These are phyloP conservation scores for Syrphus vitripennis DNA, from an alignment of 2,888 invertebrate species.

Conservation along the genomic window DNA sequence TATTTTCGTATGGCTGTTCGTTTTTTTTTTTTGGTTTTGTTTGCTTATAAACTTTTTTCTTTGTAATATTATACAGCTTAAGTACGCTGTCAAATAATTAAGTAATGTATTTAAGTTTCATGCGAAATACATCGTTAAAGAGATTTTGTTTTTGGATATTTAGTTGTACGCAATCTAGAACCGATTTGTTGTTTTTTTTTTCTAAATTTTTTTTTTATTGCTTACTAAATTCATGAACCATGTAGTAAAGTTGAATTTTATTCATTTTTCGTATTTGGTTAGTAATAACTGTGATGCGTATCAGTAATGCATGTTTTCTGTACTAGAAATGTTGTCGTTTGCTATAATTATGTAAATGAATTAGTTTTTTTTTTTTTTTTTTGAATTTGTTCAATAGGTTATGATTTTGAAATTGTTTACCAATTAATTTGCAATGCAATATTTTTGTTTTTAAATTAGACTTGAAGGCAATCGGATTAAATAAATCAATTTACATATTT, in stretches of 20 bases:
- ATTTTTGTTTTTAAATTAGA: constrained; percentile 24
- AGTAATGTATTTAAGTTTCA: constrained; percentile 38
- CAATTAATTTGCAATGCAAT: constrained; percentile 33
- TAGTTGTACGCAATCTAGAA: constrained; percentile 40
- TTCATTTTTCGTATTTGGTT: constrained; percentile 42
- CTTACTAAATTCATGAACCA: constrained; percentile 57
- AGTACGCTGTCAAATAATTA: constrained; percentile 43
- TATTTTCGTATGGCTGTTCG: constrained; percentile 35
- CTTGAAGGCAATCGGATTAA: constrained; percentile 36
- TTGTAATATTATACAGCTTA: constrained; percentile 34
- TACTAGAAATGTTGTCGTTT: constrained; percentile 55
- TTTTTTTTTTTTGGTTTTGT: constrained; percentile 16
- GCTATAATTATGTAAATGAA: constrained; percentile 47
- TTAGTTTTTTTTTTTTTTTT: constrained; percentile 7
- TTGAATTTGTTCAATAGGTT: constrained; percentile 28
- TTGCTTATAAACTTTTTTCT: constrained; percentile 15
- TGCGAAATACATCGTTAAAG: constrained; percentile 40
- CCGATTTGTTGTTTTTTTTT: constrained; percentile 42
- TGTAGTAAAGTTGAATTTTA: constrained; percentile 54
- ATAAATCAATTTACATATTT: not conserved
- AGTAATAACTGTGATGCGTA: constrained; percentile 30
- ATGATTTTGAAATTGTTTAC: constrained; percentile 45
- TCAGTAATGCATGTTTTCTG: constrained; percentile 33
- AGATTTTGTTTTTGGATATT: constrained; percentile 23
- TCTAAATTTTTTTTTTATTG: not conserved